Evolutionary conservation across 2,888 invertebrate species (phyloP).

Genomic region (Macaria liturata): DNA sequence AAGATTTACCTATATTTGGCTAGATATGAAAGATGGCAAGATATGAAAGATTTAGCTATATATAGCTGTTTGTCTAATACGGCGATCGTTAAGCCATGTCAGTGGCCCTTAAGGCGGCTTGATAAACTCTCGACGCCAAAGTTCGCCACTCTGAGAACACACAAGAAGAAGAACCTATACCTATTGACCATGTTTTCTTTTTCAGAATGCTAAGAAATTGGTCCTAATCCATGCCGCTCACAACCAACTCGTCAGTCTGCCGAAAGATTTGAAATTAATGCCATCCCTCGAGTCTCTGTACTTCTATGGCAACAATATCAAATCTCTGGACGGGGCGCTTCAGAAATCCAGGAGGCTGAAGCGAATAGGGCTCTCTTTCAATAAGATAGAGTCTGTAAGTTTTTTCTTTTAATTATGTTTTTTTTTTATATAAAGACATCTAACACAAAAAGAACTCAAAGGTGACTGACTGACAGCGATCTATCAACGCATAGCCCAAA

Average conservation of each 20-base stretch:
- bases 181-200: constrained; percentile 21
- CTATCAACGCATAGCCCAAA: too few species aligned
- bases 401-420: constrained; percentile 10
- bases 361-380: constrained; percentile 87
- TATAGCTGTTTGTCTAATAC: too few species aligned
- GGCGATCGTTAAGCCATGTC: too few species aligned
- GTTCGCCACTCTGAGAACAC: too few species aligned
- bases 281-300: constrained; percentile 87
- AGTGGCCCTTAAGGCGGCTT: too few species aligned
- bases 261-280: constrained; percentile 87
- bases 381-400: constrained; percentile 88
- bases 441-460: too few species aligned
- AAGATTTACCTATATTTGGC: too few species aligned
- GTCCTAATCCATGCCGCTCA: constrained; percentile 88
- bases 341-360: constrained; percentile 86
- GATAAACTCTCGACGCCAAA: too few species aligned
- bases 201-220: constrained; percentile 84
- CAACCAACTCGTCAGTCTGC: constrained; percentile 88
- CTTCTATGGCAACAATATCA: constrained; percentile 88
- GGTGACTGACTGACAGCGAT: too few species aligned
- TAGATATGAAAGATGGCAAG: too few species aligned
- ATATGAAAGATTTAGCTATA: too few species aligned
- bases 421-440: neutral
- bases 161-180: too few species aligned
- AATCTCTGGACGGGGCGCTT: constrained; percentile 87